Percentiles rank a stretch among this genome's conserved stretches.
phyloP scores from a whole-genome alignment of 2,797 vertebrate genomes.

The Pteronotus mesoamericanus region DNA sequence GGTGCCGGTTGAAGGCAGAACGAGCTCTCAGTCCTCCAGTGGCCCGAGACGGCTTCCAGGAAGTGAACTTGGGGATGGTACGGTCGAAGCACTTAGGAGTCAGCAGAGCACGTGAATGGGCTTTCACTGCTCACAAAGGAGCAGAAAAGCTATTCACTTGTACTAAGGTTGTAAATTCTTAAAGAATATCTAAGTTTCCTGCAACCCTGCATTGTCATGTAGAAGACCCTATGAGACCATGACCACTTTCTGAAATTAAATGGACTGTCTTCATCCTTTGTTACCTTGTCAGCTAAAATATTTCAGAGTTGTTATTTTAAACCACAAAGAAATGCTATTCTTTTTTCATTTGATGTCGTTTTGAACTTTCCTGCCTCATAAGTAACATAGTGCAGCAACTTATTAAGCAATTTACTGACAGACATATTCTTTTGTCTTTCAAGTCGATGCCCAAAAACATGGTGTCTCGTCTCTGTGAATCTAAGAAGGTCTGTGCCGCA shows the following conservation, averaged over 20 bases:
- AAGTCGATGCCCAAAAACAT: constrained; percentile 92
- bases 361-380: not conserved
- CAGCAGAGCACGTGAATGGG: not conserved
- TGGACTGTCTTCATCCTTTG: constrained; percentile 21
- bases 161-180: not conserved
- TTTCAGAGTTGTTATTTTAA: constrained; percentile 7
- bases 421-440: constrained; percentile 36
- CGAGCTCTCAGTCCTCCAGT: not conserved
- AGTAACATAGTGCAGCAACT: not conserved
- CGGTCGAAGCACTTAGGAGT: not conserved
- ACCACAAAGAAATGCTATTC: not conserved
- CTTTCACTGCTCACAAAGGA: not conserved
- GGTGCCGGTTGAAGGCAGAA: not conserved
- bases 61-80: not conserved
- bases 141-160: constrained; percentile 7
- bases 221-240: not conserved
- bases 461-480: constrained; percentile 96
- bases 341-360: not conserved
- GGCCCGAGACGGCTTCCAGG: not conserved
- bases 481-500: constrained; percentile 96
- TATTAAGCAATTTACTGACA: not conserved
- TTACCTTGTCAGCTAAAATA: constrained; percentile 23
- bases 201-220: not conserved
- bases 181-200: not conserved
- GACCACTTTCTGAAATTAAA: not conserved